Conservation (phyloP, 2,888 invertebrate genomes). For the Erebia palarica region DNA sequence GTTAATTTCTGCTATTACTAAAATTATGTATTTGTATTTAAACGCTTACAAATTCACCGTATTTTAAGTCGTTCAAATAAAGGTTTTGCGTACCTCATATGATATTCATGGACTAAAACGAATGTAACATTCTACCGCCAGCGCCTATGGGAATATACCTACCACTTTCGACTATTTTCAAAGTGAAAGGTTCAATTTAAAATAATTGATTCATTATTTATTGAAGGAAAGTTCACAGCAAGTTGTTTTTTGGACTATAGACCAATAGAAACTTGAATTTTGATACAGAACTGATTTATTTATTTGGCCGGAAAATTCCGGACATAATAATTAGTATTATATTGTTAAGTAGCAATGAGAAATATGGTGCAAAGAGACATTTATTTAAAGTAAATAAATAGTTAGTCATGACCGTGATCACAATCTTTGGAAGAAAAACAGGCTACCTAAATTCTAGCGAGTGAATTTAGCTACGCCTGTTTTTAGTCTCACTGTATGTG, state of each 20-base stretch:
- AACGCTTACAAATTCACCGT: slow-evolving; percentile 52
- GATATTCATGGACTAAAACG: slow-evolving; percentile 56
- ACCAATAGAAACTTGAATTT: too few species aligned
- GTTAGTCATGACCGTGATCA: too few species aligned
- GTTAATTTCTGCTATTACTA: slow-evolving; percentile 2
- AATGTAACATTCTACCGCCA: slow-evolving; percentile 33
- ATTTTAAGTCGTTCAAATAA: slow-evolving; percentile 54
- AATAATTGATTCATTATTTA: slow-evolving; percentile 11
- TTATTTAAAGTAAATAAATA: too few species aligned
- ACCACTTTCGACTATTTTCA: slow-evolving; percentile 20
- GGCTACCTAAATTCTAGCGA: too few species aligned
- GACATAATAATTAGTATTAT: too few species aligned
- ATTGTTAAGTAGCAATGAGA: too few species aligned
- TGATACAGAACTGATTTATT: too few species aligned
- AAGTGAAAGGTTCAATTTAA: slow-evolving; percentile 7
- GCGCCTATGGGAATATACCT: slow-evolving; percentile 32
- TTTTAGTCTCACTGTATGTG: too few species aligned
- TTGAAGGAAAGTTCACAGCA: background rate
- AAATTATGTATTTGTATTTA: slow-evolving; percentile 27
- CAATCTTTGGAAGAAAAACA: too few species aligned
- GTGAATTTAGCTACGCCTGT: too few species aligned
- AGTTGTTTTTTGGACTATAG: background rate
- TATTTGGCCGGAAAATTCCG: too few species aligned
- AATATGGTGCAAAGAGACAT: too few species aligned
- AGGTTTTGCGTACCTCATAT: slow-evolving; percentile 54